These are phyloP conservation scores for Seladonia tumulorum DNA, from an alignment of 2,888 invertebrate genomes.

Conservation along the genomic window DNA sequence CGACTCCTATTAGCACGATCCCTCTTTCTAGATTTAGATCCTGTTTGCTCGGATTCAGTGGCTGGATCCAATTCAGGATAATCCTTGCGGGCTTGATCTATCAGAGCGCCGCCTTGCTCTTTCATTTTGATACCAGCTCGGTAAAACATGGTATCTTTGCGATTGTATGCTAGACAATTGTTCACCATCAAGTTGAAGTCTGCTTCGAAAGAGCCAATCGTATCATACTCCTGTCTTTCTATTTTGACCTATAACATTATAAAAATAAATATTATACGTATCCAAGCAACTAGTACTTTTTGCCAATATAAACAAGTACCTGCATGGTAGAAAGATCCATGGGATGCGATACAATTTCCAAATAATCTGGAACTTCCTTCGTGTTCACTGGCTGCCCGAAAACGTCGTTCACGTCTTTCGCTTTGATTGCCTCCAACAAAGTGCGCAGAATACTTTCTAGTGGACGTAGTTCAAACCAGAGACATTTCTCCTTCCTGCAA, in stretches of 20 bases:
- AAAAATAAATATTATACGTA: neutral
- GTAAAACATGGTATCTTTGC: slow-evolving; percentile 97
- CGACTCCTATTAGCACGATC: slow-evolving; percentile 79
- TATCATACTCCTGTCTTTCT: slow-evolving; percentile 88
- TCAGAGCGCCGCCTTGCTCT: slow-evolving; percentile 93
- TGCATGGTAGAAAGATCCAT: slow-evolving; percentile 97
- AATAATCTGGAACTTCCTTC: slow-evolving; percentile 95
- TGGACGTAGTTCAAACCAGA: slow-evolving; percentile 93
- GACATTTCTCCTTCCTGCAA: slow-evolving; percentile 89
- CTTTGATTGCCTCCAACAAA: slow-evolving; percentile 90
- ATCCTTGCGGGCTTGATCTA: slow-evolving; percentile 92
- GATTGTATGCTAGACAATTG: slow-evolving; percentile 98
- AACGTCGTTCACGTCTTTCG: slow-evolving; percentile 93
- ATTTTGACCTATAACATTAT: slow-evolving; percentile 85
- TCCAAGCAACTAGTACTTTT: neutral
- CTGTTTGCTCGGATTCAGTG: slow-evolving; percentile 59
- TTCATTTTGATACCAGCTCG: slow-evolving; percentile 95
- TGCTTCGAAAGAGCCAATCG: slow-evolving; percentile 91
- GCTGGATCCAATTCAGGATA: slow-evolving; percentile 81
- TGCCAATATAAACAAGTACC: slow-evolving; percentile 66
- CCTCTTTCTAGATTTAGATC: slow-evolving; percentile 78
- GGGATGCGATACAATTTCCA: slow-evolving; percentile 92
- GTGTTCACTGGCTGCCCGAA: slow-evolving; percentile 97
- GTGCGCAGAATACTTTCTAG: slow-evolving; percentile 91
- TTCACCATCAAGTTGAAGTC: slow-evolving; percentile 98